Conservation (phyloP, 2,797 vertebrate genomes). For the Varecia variegata region DNA sequence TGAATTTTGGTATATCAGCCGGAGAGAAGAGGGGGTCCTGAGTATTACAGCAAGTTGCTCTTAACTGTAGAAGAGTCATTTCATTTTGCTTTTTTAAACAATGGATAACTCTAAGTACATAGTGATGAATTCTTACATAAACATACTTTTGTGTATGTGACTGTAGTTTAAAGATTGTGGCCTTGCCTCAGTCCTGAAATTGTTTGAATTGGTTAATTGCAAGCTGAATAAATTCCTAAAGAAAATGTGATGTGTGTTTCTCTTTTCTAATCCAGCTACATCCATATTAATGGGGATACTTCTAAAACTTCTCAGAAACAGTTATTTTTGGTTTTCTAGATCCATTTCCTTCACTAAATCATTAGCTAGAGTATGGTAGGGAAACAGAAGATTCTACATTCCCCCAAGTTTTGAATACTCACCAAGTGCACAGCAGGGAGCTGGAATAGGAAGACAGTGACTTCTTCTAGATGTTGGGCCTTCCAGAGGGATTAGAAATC, state of each 20-base stretch:
- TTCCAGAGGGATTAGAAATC: neutral
- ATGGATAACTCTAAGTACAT: neutral
- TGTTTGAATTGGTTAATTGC: neutral
- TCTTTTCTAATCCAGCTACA: neutral
- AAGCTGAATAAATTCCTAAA: neutral
- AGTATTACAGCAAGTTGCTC: neutral
- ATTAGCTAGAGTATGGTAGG: neutral
- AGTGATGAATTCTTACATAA: neutral
- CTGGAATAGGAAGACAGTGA: rapidly evolving
- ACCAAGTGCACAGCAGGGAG: neutral
- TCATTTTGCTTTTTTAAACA: neutral
- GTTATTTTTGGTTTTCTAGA: neutral
- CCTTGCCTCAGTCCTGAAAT: neutral
- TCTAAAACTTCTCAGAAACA: neutral
- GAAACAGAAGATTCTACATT: neutral
- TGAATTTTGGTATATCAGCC: neutral
- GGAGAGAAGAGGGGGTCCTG: neutral
- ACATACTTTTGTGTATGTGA: neutral
- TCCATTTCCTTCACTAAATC: neutral
- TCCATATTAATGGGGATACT: neutral
- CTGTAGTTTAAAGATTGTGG: neutral
- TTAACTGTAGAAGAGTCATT: neutral
- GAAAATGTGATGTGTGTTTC: too few species aligned
- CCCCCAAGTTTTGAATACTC: neutral
- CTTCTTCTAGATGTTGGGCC: rapidly evolving